Evolutionary conservation across 2,888 invertebrate genomes (phyloP).

Genomic region (Diarsia brunnea): DNA sequence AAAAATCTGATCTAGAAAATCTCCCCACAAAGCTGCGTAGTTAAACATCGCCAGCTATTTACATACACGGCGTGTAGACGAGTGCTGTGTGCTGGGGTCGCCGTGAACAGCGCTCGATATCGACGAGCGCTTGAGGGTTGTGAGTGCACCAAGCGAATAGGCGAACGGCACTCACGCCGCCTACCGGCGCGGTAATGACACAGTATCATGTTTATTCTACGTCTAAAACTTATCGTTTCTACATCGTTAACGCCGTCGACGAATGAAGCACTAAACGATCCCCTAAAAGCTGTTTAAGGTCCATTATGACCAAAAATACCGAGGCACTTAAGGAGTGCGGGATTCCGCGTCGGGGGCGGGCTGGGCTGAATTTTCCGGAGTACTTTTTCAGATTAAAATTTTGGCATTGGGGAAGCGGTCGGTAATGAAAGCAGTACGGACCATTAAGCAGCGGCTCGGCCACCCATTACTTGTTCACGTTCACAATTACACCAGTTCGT

Average conservation of each 20-base stretch:
- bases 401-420: slow-evolving; percentile 79
- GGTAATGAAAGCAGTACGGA: slow-evolving; percentile 84
- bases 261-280: slow-evolving; percentile 81
- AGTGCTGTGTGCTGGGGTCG: slow-evolving; percentile 46
- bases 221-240: slow-evolving; percentile 83
- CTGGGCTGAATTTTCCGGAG: slow-evolving; percentile 66
- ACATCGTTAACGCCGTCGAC: slow-evolving; percentile 82
- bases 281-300: slow-evolving; percentile 82
- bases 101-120: slow-evolving; percentile 66
- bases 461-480: slow-evolving; percentile 83
- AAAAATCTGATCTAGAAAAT: slow-evolving; percentile 70
- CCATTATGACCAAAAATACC: slow-evolving; percentile 80
- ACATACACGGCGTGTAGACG: slow-evolving; percentile 55
- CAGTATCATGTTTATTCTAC: slow-evolving; percentile 79
- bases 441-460: slow-evolving; percentile 80
- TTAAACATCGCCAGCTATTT: slow-evolving; percentile 70
- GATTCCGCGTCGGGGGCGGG: slow-evolving; percentile 63
- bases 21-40: slow-evolving; percentile 67
- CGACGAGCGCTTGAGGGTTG: slow-evolving; percentile 66
- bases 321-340: slow-evolving; percentile 77
- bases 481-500: slow-evolving; percentile 82
- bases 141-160: slow-evolving; percentile 66
- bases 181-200: slow-evolving; percentile 67
- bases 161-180: slow-evolving; percentile 53
- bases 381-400: slow-evolving; percentile 84